phyloP scores from a whole-genome alignment of 2,888 invertebrate genomes.

The Lithophane semibrunnea region DNA sequence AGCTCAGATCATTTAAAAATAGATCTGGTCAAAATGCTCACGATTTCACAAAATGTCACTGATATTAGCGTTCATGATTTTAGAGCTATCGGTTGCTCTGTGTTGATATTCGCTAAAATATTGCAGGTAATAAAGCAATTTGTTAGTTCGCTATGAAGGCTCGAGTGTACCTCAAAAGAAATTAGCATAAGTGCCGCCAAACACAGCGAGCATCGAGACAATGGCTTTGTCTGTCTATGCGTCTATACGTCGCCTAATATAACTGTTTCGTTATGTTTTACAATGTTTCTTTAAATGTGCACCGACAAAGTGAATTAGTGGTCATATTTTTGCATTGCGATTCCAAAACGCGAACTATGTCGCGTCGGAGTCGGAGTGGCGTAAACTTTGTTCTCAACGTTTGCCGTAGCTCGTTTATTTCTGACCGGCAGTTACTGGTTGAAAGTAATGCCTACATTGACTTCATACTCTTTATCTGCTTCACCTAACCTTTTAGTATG shows the following conservation, averaged over 20 bases:
- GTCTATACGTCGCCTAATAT: constrained; percentile 81
- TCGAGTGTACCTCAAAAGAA: constrained; percentile 84
- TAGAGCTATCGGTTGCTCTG: constrained; percentile 59
- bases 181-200: constrained; percentile 88
- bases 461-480: constrained; percentile 62
- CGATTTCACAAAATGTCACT: constrained; percentile 16
- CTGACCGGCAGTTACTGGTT: constrained; percentile 59
- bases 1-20: not conserved
- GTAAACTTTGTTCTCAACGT: constrained; percentile 70
- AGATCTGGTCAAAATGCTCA: not conserved
- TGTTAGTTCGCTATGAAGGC: constrained; percentile 80
- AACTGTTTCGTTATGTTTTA: constrained; percentile 81
- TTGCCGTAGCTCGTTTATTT: constrained; percentile 63
- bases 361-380: constrained; percentile 66
- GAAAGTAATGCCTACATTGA: constrained; percentile 63
- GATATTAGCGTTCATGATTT: constrained; percentile 39
- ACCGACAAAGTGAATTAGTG: constrained; percentile 74
- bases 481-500: constrained; percentile 64
- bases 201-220: constrained; percentile 83
- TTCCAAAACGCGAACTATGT: constrained; percentile 63
- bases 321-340: constrained; percentile 67
- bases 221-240: constrained; percentile 88
- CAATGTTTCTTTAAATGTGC: constrained; percentile 77
- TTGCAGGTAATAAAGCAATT: constrained; percentile 81
- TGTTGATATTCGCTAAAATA: constrained; percentile 76